Base-by-base conservation (phyloP, 1,140 invertebrate genomes). In the Drosophila sp. region DNA sequence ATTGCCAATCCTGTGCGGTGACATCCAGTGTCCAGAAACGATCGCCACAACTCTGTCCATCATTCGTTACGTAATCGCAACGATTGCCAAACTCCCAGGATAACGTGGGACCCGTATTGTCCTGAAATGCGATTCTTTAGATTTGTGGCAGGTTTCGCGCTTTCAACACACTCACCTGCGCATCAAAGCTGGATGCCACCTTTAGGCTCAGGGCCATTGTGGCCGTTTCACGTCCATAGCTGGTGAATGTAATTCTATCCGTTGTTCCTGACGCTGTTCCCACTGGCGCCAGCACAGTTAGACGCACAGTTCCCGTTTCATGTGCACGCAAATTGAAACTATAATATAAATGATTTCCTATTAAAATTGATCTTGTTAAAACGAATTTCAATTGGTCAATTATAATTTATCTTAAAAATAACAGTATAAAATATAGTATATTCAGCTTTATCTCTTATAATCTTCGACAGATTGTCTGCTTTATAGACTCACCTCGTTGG, bases 1-100 rank as follows among this genome's bases (percentile, higher is more conserved):
- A 93, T 18, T 93, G 91, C 61, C 91, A 84, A 75, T 95, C 94
- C 69, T 94, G 93, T 2, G 93, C 93, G 0, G 92, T 92, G 8
- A 95, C 90, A 14, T 94, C 94, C 2, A 94, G 81, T n/a, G 94
- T 94, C 95, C 95, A 95, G 38, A 92, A 92, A 41, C 93, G 92
- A 73, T 94, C 93, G 0, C 91, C 92, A 66, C 95, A 95, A 77
- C 29, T 92, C 73, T 4, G 80, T 87, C 71, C 76, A 16, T 80
- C 76, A 4, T 67, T 72, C 0, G 70, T 53, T 0, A 89, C 56
- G 53, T 77, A 90, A 14, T 70, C 91, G 48, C 83, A 92, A 82
- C 79, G 92, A 67, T 43, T 94, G 90, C 92, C 93, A 93, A 64
- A 94, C 84, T 79, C 93, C 93, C 41, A 93, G 53, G 34, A 92